A percentile compares a stretch with the other conserved stretches of the same genome.
Evolutionary conservation across 2,113 vertebrate genomes (phyloP).

Genomic region (Himantopus leucocephalus): DNA sequence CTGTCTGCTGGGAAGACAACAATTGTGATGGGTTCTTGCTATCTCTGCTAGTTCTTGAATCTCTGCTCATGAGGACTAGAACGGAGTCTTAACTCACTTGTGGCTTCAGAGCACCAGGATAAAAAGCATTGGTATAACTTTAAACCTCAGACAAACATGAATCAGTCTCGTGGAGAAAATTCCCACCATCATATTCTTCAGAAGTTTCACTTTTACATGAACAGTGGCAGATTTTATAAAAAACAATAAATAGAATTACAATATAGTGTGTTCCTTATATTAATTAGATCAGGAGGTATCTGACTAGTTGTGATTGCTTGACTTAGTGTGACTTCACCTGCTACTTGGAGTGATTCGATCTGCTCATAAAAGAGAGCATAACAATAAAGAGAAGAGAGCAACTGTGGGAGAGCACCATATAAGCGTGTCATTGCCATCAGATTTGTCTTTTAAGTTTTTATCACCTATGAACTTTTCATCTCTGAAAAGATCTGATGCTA

Average conservation of each 20-base stretch:
- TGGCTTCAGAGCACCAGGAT: rapidly evolving
- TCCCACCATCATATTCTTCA: not conserved
- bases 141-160: not conserved
- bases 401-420: not conserved
- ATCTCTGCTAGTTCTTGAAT: not conserved
- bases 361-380: not conserved
- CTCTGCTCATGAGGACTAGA: not conserved
- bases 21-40: not conserved
- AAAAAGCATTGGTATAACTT: not conserved
- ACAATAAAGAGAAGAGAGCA: not conserved
- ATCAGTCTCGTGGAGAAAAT: not conserved
- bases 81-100: not conserved
- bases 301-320: not conserved
- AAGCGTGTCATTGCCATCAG: not conserved
- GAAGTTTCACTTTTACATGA: not conserved
- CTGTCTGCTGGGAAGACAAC: not conserved
- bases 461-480: not conserved
- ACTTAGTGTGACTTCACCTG: not conserved
- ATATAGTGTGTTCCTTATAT: not conserved
- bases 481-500: not conserved
- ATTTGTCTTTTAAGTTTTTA: not conserved
- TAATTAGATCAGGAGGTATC: not conserved
- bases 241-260: not conserved
- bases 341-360: not conserved
- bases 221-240: not conserved